Percentiles rank a stretch among this genome's conserved stretches.
phyloP scores from a whole-genome alignment of 1,140 invertebrate species.

The Hyles vespertilio region DNA sequence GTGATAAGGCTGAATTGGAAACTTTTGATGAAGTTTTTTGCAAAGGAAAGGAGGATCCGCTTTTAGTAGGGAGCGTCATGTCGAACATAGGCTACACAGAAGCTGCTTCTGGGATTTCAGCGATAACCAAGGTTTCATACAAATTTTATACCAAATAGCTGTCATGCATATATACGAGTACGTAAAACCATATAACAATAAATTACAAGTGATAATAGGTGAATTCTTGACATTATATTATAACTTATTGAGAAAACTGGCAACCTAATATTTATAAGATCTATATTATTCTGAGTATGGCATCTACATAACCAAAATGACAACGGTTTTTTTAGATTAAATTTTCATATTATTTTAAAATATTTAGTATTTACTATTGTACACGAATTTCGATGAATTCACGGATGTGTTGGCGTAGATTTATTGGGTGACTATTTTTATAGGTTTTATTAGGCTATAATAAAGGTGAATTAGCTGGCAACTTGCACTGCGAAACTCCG shows the following conservation, averaged over 20 bases:
- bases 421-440: too few species aligned
- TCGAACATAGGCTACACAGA: constrained; percentile 84
- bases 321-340: neutral
- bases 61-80: constrained; percentile 83
- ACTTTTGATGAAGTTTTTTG: constrained; percentile 38
- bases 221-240: neutral
- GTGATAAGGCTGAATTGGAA: too few species aligned
- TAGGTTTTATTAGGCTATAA: constrained; percentile 43
- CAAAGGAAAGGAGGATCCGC: constrained; percentile 60
- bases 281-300: neutral
- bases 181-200: too few species aligned
- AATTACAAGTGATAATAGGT: neutral
- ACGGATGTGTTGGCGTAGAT: too few species aligned
- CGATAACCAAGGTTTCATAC: constrained; percentile 75
- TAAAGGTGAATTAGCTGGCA: constrained; percentile 29
- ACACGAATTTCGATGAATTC: too few species aligned
- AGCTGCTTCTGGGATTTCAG: too few species aligned
- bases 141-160: neutral
- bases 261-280: neutral
- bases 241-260: neutral
- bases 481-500: constrained; percentile 30
- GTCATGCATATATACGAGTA: too few species aligned
- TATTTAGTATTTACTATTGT: constrained; percentile 7
- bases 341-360: neutral
- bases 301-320: neutral